Base-by-base conservation (phyloP, 2,113 vertebrate species). In the Toxotes chatareus region DNA sequence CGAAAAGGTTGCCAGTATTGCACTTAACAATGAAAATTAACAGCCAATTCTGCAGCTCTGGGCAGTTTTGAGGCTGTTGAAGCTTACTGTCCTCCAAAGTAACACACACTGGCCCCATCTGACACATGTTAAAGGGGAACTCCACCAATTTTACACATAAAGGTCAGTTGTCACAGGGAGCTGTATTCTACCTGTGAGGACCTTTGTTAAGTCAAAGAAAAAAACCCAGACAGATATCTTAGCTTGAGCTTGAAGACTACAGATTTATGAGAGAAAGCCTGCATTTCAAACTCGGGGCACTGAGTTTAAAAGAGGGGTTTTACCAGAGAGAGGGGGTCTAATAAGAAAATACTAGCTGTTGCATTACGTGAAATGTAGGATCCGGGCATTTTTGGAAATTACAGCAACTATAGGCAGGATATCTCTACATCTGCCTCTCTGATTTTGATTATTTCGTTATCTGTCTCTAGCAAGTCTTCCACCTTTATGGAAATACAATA, bases 151-250 rank as follows among this genome's bases (percentile, higher is more conserved):
- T 67, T 55, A 55, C 59, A 56, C 5, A 68, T 13, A 49, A 63
- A 73, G 64, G 16, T 64, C 32, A 69, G 62, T 40, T 77, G 79
- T 82, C 75, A 67, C 6, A 12, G 8, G 60, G 53, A 56, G 36
- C 1, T 23, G n/a, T 32, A 31, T 23, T 42, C 14, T 64, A 9
- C 42, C 63, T 65, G 19, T 46, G 46, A 47, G 27, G 38, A 38
- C 16, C 13, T 73, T 65, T 73, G 60, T 53, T 76, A 12, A 34
- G 49, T 42, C 44, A 36, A 44, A 57, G 40, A 62, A 80, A 75
- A 75, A 68, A 84, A 9, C 5, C 19, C 44, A 42, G 42, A 71
- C 57, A 12, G 72, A 57, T 31, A 27, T 71, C 65, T 77, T 55
- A 47, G 16, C n/a, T 44, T 46, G 40, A 21, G 21, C 17, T 23